Evolutionary conservation across 2,797 vertebrate species (phyloP).

Genomic region (Mus caroli): DNA sequence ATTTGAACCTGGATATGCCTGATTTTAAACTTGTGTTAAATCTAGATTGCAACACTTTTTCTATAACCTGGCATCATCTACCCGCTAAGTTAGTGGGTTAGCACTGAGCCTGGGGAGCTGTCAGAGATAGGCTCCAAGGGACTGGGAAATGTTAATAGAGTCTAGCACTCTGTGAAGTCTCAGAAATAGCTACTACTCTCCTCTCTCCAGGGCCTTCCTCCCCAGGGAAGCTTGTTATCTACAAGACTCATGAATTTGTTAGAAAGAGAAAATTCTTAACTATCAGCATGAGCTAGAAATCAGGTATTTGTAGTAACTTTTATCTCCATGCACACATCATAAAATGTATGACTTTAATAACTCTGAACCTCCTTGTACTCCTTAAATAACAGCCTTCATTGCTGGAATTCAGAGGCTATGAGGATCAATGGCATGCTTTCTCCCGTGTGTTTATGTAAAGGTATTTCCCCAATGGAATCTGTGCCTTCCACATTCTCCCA

Average conservation of each 20-base stretch:
- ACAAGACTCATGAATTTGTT: conserved; percentile 68
- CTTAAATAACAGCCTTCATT: conserved; percentile 63
- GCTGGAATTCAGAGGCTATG: conserved; percentile 54
- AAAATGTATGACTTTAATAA: conserved; percentile 71
- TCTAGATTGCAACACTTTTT: background rate
- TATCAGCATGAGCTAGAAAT: conserved; percentile 71
- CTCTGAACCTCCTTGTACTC: conserved; percentile 34
- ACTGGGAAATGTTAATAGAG: conserved; percentile 69
- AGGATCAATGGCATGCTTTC: conserved; percentile 51
- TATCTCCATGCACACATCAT: conserved; percentile 57
- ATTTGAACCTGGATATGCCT: conserved; percentile 31
- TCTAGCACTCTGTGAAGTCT: conserved; percentile 64
- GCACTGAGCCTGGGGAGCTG: conserved; percentile 48
- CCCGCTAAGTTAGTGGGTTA: background rate
- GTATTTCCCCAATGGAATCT: background rate
- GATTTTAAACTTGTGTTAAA: conserved; percentile 43
- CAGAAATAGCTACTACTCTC: conserved; percentile 53
- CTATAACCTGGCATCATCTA: background rate
- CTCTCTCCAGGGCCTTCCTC: conserved; percentile 62
- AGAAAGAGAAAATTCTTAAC: conserved; percentile 70
- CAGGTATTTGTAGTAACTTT: conserved; percentile 69
- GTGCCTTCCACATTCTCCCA: background rate
- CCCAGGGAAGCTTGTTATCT: conserved; percentile 78
- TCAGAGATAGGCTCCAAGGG: conserved; percentile 43
- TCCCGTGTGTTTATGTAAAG: conserved; percentile 12